Evolutionary conservation across 2,888 invertebrate genomes (phyloP).

Genomic region (Anticlea derivata): DNA sequence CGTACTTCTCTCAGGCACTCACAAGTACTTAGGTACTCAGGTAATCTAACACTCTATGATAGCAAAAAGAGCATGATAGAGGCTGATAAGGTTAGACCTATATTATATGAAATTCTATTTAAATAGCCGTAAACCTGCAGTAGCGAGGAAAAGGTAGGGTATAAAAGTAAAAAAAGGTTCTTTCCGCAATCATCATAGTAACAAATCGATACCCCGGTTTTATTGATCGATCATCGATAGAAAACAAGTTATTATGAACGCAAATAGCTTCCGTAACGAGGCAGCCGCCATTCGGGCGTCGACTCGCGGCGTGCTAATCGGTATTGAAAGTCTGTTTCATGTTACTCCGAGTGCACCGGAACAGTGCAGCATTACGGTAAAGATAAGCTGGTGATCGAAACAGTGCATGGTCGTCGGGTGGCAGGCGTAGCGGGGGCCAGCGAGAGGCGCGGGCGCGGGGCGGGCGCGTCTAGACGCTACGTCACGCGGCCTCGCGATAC

Average conservation of each 20-base stretch:
- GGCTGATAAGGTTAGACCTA: too few relatives aligned
- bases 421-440: slow-evolving; percentile 44
- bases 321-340: slow-evolving; percentile 26
- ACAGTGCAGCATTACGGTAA: slow-evolving; percentile 76
- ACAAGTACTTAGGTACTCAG: too few relatives aligned
- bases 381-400: slow-evolving; percentile 80
- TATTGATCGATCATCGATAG: background rate
- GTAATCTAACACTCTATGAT: too few relatives aligned
- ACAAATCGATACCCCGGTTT: background rate
- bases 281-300: slow-evolving; percentile 1
- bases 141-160: too few relatives aligned
- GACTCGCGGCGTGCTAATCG: slow-evolving; percentile 7
- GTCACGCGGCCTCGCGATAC: slow-evolving; percentile 86
- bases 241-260: background rate
- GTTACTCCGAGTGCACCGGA: slow-evolving; percentile 53
- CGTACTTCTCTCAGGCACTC: too few relatives aligned
- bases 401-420: slow-evolving; percentile 66
- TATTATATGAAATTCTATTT: too few relatives aligned
- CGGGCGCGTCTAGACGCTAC: slow-evolving; percentile 81
- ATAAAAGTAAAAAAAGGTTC: too few relatives aligned
- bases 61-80: too few relatives aligned
- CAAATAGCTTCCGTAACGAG: slow-evolving; percentile 9
- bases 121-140: too few relatives aligned
- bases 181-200: too few relatives aligned
- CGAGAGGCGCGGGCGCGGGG: slow-evolving; percentile 50